phyloP scores from a whole-genome alignment of 2,797 vertebrate genomes.

The Petrocephalus sullivani region DNA sequence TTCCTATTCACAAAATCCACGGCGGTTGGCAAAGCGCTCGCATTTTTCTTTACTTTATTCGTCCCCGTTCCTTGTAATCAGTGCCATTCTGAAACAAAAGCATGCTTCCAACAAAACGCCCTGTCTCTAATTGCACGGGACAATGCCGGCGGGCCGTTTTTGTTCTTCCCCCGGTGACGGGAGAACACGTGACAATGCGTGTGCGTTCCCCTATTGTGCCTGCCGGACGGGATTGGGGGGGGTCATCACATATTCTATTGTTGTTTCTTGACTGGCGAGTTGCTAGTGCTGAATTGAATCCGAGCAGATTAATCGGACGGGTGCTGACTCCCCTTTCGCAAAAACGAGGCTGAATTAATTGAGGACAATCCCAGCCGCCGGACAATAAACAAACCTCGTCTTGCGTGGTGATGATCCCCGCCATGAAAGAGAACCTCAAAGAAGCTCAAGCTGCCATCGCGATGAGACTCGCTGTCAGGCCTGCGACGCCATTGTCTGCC shows the following conservation, averaged over 20 bases:
- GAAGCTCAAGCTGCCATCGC: neutral
- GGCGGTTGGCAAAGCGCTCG: neutral
- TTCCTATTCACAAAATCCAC: neutral
- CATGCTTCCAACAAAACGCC: neutral
- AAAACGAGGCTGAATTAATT: neutral
- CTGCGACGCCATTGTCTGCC: neutral
- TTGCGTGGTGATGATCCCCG: neutral
- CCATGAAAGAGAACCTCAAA: neutral
- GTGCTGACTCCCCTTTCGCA: neutral
- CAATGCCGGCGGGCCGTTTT: neutral
- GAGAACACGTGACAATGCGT: neutral
- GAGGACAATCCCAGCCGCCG: neutral
- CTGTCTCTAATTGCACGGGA: neutral
- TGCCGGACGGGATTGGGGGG: neutral
- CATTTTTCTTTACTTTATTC: neutral
- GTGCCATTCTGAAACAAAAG: neutral
- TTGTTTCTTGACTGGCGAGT: slow-evolving; percentile 18
- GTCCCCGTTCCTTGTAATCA: neutral
- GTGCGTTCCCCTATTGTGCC: neutral
- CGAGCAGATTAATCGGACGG: neutral
- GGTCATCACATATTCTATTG: neutral
- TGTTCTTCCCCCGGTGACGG: neutral
- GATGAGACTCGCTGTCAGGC: neutral
- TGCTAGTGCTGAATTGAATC: slow-evolving; percentile 10
- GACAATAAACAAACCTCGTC: neutral